These are phyloP conservation scores for Abscondita cerata DNA, from an alignment of 2,888 invertebrate species.

Conservation along the genomic window DNA sequence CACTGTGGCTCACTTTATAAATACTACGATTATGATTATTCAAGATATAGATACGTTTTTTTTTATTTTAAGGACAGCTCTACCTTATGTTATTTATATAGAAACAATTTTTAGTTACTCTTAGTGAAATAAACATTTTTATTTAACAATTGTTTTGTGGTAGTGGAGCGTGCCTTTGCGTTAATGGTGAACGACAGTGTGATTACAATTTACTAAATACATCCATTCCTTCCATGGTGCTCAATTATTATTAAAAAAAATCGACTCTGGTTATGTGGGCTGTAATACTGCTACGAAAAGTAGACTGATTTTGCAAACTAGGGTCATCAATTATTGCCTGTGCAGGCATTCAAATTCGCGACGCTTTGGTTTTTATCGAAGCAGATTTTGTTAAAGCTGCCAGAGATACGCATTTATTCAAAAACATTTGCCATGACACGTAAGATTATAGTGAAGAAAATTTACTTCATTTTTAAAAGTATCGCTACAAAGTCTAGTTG, in stretches of 20 bases:
- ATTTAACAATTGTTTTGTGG: constrained; percentile 28
- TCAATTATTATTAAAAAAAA: constrained; percentile 59
- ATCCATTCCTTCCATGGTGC: constrained; percentile 75
- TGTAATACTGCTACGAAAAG: constrained; percentile 49
- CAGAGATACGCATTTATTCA: no score
- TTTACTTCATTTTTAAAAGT: background rate
- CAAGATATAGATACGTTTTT: background rate
- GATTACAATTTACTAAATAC: constrained; percentile 51
- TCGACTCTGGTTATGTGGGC: constrained; percentile 43
- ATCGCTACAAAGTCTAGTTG: background rate
- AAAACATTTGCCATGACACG: background rate
- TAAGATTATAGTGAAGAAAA: no score
- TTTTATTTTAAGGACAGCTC: constrained; percentile 7
- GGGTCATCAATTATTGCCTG: constrained; percentile 46
- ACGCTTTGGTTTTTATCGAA: constrained; percentile 12
- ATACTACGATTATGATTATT: constrained; percentile 20
- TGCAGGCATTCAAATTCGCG: constrained; percentile 41
- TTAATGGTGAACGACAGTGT: constrained; percentile 45
- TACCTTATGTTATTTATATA: constrained; percentile 24
- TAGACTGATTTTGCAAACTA: constrained; percentile 51
- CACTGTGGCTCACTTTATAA: constrained; percentile 44
- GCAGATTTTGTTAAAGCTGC: constrained; percentile 11
- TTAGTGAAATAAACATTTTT: background rate
- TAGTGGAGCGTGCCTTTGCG: constrained; percentile 37
- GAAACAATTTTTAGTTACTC: constrained; percentile 19